Evolutionary conservation across 2,113 vertebrate species (phyloP), one percentile per base, ranked within the genome.

Genomic region (Phrynosoma platyrhinos): DNA sequence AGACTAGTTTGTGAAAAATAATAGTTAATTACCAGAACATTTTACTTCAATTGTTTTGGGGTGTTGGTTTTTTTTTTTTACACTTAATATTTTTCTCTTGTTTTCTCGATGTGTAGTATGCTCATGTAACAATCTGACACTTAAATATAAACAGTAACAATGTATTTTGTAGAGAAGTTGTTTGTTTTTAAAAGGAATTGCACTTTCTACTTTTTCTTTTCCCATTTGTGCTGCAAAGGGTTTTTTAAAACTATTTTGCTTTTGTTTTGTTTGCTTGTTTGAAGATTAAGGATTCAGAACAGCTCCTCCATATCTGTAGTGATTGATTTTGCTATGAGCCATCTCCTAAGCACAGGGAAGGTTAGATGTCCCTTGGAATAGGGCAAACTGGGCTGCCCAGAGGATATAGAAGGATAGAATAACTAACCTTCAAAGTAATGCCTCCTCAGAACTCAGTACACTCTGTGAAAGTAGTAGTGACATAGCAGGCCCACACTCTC

Each of bases 21-120:
- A 95, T 95, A 95, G 93, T 94, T 95, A 97, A 97, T 97, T 96
- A 96, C 84, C 93, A 94, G 87, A 96, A 95, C 95, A 96, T 92
- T 94, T 95, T 94, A 93, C 72, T 80, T 27, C 94, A 96, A 95
- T 95, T 96, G 95, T 96, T 96, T 92, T 84, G 87, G 87, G 23
- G 78, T 47, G 42, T 5, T 5, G 42, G 42, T n/a, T n/a, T 3
- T 79, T 95, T 91, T 93, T 92, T 89, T 93, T 87, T 86, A n/a
- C 94, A 95, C 91, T 74, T 12, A 68, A 90, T 90, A 88, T 92
- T 88, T 85, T 83, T 52, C 30, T 78, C 36, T 90, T 94, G 32
- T 85, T 90, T 79, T 81, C 14, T 84, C 27, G 83, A 69, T 88
- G 86, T 92, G 92, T 7, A 21, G 74, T 47, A 95, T 92, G 69